Percentiles rank a stretch among this genome's conserved stretches.
Conservation (phyloP, 2,888 invertebrate species). For the Yponomeuta cagnagella region DNA sequence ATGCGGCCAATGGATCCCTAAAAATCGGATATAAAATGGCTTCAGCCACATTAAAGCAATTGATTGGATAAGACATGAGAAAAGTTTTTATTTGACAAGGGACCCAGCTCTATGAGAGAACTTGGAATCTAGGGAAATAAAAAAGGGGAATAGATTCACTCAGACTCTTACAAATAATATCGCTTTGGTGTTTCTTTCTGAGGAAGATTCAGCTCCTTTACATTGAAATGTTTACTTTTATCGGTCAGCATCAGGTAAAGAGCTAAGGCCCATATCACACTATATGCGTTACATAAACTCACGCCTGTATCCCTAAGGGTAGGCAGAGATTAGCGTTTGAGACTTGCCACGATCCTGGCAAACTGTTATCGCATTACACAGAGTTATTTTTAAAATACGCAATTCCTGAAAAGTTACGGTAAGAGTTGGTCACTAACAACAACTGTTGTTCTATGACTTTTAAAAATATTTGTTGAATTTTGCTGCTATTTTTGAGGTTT, state of each 20-base stretch:
- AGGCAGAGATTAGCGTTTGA: too few relatives aligned
- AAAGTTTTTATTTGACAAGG: slow-evolving; percentile 71
- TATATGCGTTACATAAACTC: too few relatives aligned
- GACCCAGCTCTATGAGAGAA: slow-evolving; percentile 54
- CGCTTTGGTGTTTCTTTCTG: slow-evolving; percentile 4
- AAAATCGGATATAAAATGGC: slow-evolving; percentile 43
- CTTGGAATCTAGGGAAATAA: slow-evolving; percentile 51
- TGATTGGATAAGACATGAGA: slow-evolving; percentile 65
- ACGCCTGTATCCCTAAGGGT: too few relatives aligned
- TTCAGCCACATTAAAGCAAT: slow-evolving; percentile 61
- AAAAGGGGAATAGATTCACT: slow-evolving; percentile 54
- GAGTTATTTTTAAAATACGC: too few relatives aligned
- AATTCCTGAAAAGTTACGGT: too few relatives aligned
- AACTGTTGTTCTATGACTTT: too few relatives aligned
- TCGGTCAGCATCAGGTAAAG: neutral
- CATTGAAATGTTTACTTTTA: slow-evolving; percentile 10
- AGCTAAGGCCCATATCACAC: neutral
- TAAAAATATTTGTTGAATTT: too few relatives aligned
- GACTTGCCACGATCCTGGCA: too few relatives aligned
- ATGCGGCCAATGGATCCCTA: slow-evolving; percentile 18
- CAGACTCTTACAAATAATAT: slow-evolving; percentile 20
- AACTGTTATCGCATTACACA: too few relatives aligned
- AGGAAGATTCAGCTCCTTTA: slow-evolving; percentile 9
- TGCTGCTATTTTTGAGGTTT: too few relatives aligned
- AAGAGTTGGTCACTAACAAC: too few relatives aligned